Conservation (phyloP, 2,113 vertebrate genomes). For the Miniopterus natalensis region DNA sequence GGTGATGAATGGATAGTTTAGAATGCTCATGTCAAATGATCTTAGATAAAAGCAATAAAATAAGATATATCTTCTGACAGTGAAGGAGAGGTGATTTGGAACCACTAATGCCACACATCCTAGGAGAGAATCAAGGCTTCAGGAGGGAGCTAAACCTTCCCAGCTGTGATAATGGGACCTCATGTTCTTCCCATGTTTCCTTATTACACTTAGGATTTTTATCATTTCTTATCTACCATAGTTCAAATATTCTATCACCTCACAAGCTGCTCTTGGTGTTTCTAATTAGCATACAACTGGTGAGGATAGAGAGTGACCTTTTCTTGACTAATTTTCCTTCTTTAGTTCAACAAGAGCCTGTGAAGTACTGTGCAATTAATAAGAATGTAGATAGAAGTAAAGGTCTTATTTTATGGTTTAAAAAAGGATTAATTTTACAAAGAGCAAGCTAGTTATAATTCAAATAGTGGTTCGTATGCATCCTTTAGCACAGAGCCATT, state of each 20-base stretch:
- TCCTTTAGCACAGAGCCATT: constrained; percentile 67
- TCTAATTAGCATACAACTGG: constrained; percentile 80
- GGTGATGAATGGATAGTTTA: not conserved
- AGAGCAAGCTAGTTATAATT: constrained; percentile 73
- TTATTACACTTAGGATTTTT: not conserved
- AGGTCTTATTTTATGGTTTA: constrained; percentile 84
- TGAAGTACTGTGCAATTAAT: constrained; percentile 86
- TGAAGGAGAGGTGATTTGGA: not conserved
- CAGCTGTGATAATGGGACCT: not conserved
- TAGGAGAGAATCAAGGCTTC: not conserved
- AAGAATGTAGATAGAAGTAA: constrained; percentile 81
- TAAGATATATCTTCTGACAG: not conserved
- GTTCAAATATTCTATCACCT: constrained; percentile 59
- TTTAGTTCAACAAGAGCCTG: constrained; percentile 75
- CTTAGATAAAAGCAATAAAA: not conserved
- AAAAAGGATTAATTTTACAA: constrained; percentile 83
- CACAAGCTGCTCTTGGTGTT: constrained; percentile 68
- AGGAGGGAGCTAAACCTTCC: not conserved
- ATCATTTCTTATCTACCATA: not conserved
- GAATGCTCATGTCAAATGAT: not conserved
- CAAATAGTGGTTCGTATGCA: constrained; percentile 68
- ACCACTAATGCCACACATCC: not conserved
- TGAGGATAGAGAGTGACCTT: constrained; percentile 83
- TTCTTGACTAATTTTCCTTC: constrained; percentile 81
- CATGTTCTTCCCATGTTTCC: constrained; percentile 47